Base-by-base conservation (phyloP, 2,797 vertebrate genomes). In the Australoheros facetus region DNA sequence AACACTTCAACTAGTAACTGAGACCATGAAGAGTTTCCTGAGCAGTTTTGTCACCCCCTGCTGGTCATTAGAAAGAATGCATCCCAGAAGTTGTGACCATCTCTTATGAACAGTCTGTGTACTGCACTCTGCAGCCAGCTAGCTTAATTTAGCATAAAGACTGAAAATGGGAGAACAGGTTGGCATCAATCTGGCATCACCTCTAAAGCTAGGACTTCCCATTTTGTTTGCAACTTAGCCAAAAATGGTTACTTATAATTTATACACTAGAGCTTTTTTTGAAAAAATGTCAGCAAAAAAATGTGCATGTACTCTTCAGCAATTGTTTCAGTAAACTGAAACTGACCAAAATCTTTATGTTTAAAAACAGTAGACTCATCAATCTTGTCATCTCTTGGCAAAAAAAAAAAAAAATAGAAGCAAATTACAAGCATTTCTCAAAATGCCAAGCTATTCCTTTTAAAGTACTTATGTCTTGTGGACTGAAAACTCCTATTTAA, bases 401-500 rank as follows among this genome's bases (percentile, higher is more conserved):
- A 77, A 10, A 72, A 60, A 34, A 11, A 3, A 3, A 34, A 73
- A 76, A 9, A 64, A 60, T 9, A 55, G 60, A 26, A 11, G 5
- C 5, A 32, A 2, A 0, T 30, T n/a, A 14, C 28, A 12, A 51
- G 19, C 32, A 10, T 69, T 62, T 81, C 14, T 73, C 32, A 69
- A 71, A 59, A 78, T 70, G 23, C 53, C 7, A 12, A 54, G 64
- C 56, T 55, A 54, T 51, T 42, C 11, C 5, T 71, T 32, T 75
- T 79, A 59, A 45, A 66, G 26, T 21, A 23, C 53, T 75, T 34
- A 30, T 30, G 17, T 59, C 62, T 69, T 51, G 45, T 75, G 45
- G 45, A 56, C 26, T 56, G 19, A 53, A 82, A 58, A 81, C 13
- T 51, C 62, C n/a, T 12, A 73, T 78, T 16, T 62, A 62, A 76